phyloP scores from a whole-genome alignment of 2,797 vertebrate species.

The Peromyscus melanophrys region DNA sequence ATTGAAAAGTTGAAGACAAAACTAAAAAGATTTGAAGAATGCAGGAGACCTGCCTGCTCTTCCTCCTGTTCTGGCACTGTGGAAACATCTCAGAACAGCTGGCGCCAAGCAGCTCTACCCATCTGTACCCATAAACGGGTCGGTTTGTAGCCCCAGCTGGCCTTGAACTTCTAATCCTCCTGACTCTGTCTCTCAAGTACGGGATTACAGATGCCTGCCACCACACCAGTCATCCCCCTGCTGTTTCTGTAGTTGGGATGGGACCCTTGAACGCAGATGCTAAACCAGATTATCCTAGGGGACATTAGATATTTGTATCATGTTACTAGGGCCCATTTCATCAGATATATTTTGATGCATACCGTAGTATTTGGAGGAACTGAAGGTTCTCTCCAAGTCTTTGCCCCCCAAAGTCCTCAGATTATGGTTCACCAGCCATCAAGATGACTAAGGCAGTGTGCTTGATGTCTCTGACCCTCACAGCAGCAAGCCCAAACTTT shows the following conservation, averaged over 20 bases:
- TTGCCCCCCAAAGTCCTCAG: neutral
- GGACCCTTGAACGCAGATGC: neutral
- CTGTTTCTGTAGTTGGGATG: neutral
- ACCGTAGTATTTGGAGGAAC: neutral
- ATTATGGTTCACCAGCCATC: neutral
- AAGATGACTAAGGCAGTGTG: neutral
- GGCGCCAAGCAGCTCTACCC: neutral
- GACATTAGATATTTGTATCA: neutral
- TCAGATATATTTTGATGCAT: neutral
- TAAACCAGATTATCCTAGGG: neutral
- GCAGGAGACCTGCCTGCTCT: neutral
- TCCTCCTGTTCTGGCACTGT: neutral
- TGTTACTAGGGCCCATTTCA: neutral
- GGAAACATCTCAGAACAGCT: neutral
- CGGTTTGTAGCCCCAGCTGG: neutral
- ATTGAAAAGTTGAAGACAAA: conserved; percentile 15
- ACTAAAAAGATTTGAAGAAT: neutral
- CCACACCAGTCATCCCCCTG: neutral
- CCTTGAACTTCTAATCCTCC: neutral
- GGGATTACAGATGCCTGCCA: neutral
- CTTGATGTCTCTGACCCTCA: neutral
- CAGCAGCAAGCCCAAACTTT: neutral
- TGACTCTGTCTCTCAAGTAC: neutral
- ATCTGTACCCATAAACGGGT: neutral
- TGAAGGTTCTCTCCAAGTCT: neutral